Evolutionary conservation across 2,888 invertebrate genomes (phyloP).

Genomic region (Terebella lapidaria): DNA sequence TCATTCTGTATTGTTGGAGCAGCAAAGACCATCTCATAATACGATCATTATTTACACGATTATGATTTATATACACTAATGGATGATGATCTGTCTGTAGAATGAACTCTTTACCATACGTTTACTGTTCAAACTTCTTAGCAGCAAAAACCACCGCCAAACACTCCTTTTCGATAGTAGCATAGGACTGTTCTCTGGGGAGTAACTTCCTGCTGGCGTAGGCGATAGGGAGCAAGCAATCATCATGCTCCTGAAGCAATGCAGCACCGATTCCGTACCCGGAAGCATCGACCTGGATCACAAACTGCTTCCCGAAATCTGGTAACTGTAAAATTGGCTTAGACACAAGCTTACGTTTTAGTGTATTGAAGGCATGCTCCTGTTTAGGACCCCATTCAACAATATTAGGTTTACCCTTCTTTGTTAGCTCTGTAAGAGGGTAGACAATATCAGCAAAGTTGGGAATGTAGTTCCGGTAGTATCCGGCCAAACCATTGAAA

Average conservation of each 20-base stretch:
- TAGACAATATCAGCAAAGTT: not conserved
- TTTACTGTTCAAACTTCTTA: not conserved
- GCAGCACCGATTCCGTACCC: not conserved
- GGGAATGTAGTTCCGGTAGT: not conserved
- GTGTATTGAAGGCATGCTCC: not conserved
- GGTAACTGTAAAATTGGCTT: not conserved
- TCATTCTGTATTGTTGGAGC: not conserved
- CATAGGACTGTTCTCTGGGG: not conserved
- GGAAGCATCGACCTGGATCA: not conserved
- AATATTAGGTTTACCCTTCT: not conserved
- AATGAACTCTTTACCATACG: not conserved
- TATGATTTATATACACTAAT: not conserved
- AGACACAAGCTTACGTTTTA: not conserved
- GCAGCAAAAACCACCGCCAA: not conserved
- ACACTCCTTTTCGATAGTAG: not conserved
- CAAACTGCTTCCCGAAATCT: not conserved
- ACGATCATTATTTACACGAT: not conserved
- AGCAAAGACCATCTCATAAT: not conserved
- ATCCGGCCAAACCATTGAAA: not conserved
- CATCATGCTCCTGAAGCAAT: not conserved
- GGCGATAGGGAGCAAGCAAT: not conserved
- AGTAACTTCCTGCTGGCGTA: not conserved
- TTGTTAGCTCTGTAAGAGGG: not conserved
- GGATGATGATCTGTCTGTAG: not conserved
- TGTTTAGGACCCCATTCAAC: not conserved